Evolutionary conservation across 2,797 vertebrate genomes (phyloP).

Genomic region (Clangula hyemalis): DNA sequence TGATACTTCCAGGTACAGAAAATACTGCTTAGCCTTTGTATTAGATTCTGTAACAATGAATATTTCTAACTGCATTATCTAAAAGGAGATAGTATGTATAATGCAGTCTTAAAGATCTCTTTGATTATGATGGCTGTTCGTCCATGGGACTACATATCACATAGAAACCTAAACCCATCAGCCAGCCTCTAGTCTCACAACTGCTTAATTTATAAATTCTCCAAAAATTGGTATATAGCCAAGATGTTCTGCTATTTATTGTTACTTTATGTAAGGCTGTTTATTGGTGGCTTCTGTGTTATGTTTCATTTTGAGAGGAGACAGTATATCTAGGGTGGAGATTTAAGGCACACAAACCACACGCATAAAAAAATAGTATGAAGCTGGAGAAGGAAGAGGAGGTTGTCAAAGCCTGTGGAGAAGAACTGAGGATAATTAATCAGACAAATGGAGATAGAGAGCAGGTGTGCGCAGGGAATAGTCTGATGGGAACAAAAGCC

Average conservation of each 20-base stretch:
- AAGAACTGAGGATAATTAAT: constrained; percentile 54
- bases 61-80: not conserved
- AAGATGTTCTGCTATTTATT: not conserved
- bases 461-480: constrained; percentile 36
- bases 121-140: not conserved
- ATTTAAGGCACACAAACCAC: not conserved
- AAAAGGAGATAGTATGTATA: not conserved
- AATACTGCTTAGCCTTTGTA: not conserved
- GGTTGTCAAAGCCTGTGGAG: constrained; percentile 34
- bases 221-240: not conserved
- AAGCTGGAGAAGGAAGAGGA: constrained; percentile 29
- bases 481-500: constrained; percentile 4
- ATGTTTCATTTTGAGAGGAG: not conserved
- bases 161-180: not conserved
- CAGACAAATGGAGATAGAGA: constrained; percentile 42
- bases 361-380: not conserved
- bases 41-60: not conserved
- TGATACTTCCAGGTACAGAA: not conserved
- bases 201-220: not conserved
- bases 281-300: not conserved
- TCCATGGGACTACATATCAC: not conserved
- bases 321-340: not conserved
- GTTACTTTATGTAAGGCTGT: not conserved
- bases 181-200: not conserved
- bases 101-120: not conserved